Base-by-base conservation (phyloP, 2,888 invertebrate species). In the Napeogenes inachia region DNA sequence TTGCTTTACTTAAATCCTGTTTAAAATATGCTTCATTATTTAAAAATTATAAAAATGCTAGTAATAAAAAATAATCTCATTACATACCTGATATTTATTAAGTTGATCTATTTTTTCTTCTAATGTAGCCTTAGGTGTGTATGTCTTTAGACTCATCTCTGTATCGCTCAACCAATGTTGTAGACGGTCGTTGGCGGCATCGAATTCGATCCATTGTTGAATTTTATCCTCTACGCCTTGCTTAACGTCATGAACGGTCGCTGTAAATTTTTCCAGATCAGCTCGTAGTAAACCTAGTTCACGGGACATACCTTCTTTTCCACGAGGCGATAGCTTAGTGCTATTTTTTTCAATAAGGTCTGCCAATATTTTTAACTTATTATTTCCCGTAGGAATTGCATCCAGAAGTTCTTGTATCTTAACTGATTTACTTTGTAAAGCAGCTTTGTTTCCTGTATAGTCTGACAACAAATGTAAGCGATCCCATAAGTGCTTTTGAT, bases 41-140 rank as follows among this genome's bases (percentile, higher is more conserved):
- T 79, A 63, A 65, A 33, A 33, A 63, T 57, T 66, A 60, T 45
- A 54, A 63, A 64, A 60, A 53, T 54, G 10, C 42, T 42, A 42
- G 42, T 3, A 42, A 12, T 10, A 56, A 60, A 8, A 56, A 55
- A 59, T 60, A 64, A 59, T 10, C 8, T 42, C 10, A 10, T 50
- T 54, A 75, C 84, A 82, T 89, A 96, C 97, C 94, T 97, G 97
- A 84, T 97, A 98, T 85, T 95, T 96, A 77, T 95, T 95, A 46
- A 97, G 92, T 80, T 98, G 98, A 69, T 97, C 96, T 71, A 95
- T 93, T 82, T 98, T 98, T 76, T 98, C 98, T 71, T 97, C 96
- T 38, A 97, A 87, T 0, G 96, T 95, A 54, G 96, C 94, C 77
- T 95, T 96, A 5, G 95, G 93, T 42, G 94, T 93, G 76, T 96